Percentiles rank a stretch among this genome's conserved stretches.
Evolutionary conservation across 1,140 invertebrate species (phyloP).

Genomic region (Drosophila lacteicornis): DNA sequence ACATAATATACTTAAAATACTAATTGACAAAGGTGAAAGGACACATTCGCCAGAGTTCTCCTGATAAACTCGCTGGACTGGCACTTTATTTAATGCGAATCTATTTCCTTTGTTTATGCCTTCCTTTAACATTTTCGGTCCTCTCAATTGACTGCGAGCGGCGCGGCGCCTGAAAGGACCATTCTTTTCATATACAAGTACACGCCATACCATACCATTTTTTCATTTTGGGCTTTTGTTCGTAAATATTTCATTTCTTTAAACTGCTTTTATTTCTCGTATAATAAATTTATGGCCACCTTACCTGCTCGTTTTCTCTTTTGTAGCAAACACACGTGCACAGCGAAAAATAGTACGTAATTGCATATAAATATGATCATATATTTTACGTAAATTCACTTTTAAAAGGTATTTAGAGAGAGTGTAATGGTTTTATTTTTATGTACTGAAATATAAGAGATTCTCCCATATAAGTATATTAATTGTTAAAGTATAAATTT

Average conservation of each 20-base stretch:
- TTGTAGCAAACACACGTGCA: conserved; percentile 9
- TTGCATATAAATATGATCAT: too few relatives aligned
- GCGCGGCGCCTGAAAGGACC: conserved; percentile 5
- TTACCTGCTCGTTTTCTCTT: conserved; percentile 33
- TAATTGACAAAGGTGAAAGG: conserved; percentile 53
- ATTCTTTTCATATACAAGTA: conserved; percentile 40
- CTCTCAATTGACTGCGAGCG: conserved; percentile 40
- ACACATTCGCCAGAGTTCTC: conserved; percentile 15
- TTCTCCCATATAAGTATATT: neutral
- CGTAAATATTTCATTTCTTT: conserved; percentile 58
- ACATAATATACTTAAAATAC: conserved; percentile 46
- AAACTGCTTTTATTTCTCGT: conserved; percentile 59
- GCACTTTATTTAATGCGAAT: conserved; percentile 55
- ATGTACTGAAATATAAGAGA: too few relatives aligned
- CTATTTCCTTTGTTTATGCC: conserved; percentile 46
- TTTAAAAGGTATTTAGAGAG: neutral
- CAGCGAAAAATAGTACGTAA: neutral
- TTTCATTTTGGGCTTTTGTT: conserved; percentile 27
- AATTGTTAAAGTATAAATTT: neutral
- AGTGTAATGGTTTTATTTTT: too few relatives aligned
- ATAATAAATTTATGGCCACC: conserved; percentile 59
- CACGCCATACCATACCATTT: conserved; percentile 3
- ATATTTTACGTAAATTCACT: neutral
- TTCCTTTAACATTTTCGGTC: conserved; percentile 41
- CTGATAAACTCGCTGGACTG: conserved; percentile 30